A percentile compares a stretch with the other conserved stretches of the same genome.
phyloP scores from a whole-genome alignment of 2,888 invertebrate species.

The Ormyrus labotus region DNA sequence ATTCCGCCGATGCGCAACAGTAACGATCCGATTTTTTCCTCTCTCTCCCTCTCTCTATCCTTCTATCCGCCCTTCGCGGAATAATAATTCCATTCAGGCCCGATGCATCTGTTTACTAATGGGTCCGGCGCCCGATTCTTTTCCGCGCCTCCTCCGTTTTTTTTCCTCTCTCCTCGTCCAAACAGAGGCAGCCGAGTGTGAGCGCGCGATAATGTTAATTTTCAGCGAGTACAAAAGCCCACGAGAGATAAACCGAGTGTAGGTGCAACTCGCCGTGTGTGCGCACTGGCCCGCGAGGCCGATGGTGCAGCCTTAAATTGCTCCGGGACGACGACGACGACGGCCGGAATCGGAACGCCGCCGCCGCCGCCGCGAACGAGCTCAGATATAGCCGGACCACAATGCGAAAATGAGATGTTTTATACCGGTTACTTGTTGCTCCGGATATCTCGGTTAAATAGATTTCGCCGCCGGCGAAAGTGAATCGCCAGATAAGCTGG shows the following conservation, averaged over 20 bases:
- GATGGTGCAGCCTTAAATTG: too few species aligned
- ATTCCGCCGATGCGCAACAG: slow-evolving; percentile 12
- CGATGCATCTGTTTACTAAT: slow-evolving; percentile 17
- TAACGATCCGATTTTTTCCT: neutral
- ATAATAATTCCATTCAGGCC: slow-evolving; percentile 10
- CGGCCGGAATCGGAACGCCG: too few species aligned
- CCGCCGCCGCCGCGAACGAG: too few species aligned
- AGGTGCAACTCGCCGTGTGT: neutral
- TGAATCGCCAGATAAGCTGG: neutral
- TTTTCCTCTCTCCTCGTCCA: neutral
- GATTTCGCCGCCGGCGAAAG: neutral
- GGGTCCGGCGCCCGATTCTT: neutral
- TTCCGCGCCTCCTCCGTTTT: slow-evolving; percentile 28
- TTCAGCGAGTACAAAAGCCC: slow-evolving; percentile 45
- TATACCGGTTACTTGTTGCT: too few species aligned
- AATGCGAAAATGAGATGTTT: too few species aligned
- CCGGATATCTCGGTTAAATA: too few species aligned
- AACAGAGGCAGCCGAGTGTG: slow-evolving; percentile 43
- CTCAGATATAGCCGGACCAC: neutral
- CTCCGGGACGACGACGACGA: too few species aligned
- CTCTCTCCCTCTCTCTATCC: neutral
- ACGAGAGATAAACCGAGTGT: slow-evolving; percentile 16
- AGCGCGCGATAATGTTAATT: slow-evolving; percentile 52
- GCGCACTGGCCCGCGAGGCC: neutral
- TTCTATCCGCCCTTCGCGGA: neutral